These are phyloP conservation scores for Caenorhabditis remanei DNA, from an alignment of 1,140 invertebrate genomes.

Conservation along the genomic window DNA sequence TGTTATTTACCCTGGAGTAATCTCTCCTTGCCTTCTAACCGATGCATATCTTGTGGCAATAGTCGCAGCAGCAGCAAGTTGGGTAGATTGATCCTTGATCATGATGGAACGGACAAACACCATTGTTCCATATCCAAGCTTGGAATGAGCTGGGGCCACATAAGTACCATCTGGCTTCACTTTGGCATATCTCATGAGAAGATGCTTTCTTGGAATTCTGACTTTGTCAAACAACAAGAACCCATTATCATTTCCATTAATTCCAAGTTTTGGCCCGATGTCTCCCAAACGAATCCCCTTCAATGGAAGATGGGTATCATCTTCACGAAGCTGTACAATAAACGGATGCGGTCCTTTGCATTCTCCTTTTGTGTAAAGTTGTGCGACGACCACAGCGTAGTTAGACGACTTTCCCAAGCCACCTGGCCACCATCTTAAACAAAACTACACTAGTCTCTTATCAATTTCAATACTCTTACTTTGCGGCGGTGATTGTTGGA, in stretches of 20 bases:
- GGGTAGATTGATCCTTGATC: slow-evolving; percentile 68
- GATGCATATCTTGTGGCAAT: slow-evolving; percentile 85
- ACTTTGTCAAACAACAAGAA: slow-evolving; percentile 88
- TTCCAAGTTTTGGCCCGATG: slow-evolving; percentile 91
- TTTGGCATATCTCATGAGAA: slow-evolving; percentile 92
- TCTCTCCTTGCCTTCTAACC: slow-evolving; percentile 85
- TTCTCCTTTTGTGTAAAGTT: slow-evolving; percentile 87
- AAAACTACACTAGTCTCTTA: not conserved
- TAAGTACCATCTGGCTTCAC: slow-evolving; percentile 87
- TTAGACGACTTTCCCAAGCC: slow-evolving; percentile 87
- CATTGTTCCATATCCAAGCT: slow-evolving; percentile 93
- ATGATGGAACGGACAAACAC: slow-evolving; percentile 89
- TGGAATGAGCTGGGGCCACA: slow-evolving; percentile 86
- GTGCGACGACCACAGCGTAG: slow-evolving; percentile 87
- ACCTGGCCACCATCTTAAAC: slow-evolving; percentile 83
- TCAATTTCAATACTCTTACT: slow-evolving; percentile 26
- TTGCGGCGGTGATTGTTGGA: slow-evolving; percentile 85
- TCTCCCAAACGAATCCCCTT: slow-evolving; percentile 89
- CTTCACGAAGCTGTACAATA: slow-evolving; percentile 88
- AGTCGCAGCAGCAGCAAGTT: slow-evolving; percentile 72
- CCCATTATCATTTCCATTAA: slow-evolving; percentile 90
- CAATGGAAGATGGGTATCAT: slow-evolving; percentile 87
- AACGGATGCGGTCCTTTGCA: slow-evolving; percentile 91
- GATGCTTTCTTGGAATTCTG: slow-evolving; percentile 87
- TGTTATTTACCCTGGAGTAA: slow-evolving; percentile 53